phyloP scores from a whole-genome alignment of 1,140 invertebrate genomes.

The Cyphomyrmex costatus region DNA sequence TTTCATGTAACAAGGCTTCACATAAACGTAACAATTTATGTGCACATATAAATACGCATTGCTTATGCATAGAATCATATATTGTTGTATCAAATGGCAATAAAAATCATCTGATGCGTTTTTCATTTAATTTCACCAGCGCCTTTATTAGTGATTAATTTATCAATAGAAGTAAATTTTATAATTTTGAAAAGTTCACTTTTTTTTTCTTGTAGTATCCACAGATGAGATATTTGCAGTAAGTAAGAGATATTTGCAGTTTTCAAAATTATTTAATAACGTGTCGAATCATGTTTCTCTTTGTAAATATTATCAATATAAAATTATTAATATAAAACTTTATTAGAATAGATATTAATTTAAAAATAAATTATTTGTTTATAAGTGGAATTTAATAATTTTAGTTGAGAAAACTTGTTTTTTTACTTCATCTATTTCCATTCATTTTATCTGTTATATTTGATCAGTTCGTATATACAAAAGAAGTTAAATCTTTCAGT shows the following conservation, averaged over 20 bases:
- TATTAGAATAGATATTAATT: background rate
- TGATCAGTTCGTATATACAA: background rate
- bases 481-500: background rate
- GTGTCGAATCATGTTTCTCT: background rate
- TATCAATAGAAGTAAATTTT: background rate
- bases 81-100: constrained; percentile 71
- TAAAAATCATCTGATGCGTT: constrained; percentile 72
- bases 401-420: background rate
- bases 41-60: constrained; percentile 6
- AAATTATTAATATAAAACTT: background rate
- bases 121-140: constrained; percentile 72
- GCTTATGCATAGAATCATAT: constrained; percentile 38
- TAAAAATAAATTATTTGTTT: constrained; percentile 1
- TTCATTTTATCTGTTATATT: constrained; percentile 20
- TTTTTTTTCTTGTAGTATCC: background rate
- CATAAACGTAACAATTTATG: constrained; percentile 9
- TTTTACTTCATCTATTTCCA: constrained; percentile 14
- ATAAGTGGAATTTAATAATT: background rate
- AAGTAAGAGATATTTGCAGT: background rate
- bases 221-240: no score
- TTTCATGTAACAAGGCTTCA: constrained; percentile 35
- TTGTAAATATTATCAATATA: background rate
- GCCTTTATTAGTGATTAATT: constrained; percentile 56
- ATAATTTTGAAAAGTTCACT: background rate
- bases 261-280: background rate